Evolutionary conservation across 1,140 invertebrate genomes (phyloP).

Genomic region (Stratiolaelaps scimitus): DNA sequence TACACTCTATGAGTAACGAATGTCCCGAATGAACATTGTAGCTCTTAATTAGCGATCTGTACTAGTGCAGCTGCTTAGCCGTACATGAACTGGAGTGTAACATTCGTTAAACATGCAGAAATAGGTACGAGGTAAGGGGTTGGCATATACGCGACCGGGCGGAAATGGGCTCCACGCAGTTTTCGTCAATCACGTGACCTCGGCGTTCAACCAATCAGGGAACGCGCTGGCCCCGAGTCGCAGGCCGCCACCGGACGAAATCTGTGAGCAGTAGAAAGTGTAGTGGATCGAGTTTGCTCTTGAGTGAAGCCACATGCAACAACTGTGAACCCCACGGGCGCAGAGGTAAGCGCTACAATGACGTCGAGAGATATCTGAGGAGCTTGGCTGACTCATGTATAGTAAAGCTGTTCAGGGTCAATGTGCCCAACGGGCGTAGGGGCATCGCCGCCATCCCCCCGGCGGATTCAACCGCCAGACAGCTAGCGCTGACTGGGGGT

Average conservation of each 20-base stretch:
- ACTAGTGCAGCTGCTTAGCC: background rate
- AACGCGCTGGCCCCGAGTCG: conserved; percentile 9
- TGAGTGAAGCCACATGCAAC: conserved; percentile 5
- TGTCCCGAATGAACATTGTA: background rate
- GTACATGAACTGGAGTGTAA: background rate
- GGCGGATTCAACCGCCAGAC: background rate
- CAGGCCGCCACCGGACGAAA: conserved; percentile 27
- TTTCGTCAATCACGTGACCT: conserved; percentile 25
- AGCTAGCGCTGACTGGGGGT: no score
- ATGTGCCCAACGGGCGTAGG: background rate
- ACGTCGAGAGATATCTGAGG: no score
- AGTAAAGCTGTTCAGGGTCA: no score
- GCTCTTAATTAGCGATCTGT: background rate
- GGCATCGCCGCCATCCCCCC: background rate
- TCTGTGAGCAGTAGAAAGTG: conserved; percentile 19
- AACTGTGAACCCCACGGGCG: conserved; percentile 13
- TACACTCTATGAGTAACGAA: background rate
- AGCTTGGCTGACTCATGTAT: background rate
- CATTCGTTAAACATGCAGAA: background rate
- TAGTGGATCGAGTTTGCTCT: conserved; percentile 20
- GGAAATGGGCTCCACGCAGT: conserved; percentile 21
- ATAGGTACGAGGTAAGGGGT: background rate
- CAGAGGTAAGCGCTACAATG: background rate
- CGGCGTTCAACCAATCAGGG: background rate
- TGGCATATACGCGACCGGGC: background rate